Base-by-base conservation (phyloP, 2,888 invertebrate species). In the Nematopogon swammerdamellus region DNA sequence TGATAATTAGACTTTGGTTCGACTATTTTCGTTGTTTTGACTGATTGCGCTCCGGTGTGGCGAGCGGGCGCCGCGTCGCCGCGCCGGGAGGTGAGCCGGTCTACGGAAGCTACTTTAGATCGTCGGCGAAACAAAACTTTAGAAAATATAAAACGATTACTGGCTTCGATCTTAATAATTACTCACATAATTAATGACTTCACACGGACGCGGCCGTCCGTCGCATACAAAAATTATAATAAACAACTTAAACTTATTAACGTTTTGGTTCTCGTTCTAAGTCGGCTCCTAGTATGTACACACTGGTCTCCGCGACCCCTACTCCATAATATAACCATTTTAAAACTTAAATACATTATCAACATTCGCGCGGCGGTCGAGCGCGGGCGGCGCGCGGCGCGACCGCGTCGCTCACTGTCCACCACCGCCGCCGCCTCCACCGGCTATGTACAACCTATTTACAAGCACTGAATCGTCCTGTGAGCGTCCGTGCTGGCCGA, bases 101-200 rank as follows among this genome's bases (percentile, higher is more conserved):
- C 25, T 36, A 36, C 52, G 46, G 49, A 42, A 60, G 30, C 50
- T 45, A 20, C 45, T 19, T 45, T 36, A 42, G 68, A 65, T 64
- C 64, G 65, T 59, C 68, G 68, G 69, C 68, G 67, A 60, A 63
- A 62, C 62, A 63, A 64, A 58, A 63, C 36, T 36, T 36, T 36
- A 36, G 36, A 63, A n/a, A 63, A 61, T 67, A 69, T 64, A 68
- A 44, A 70, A 71, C 71, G 67, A 70, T 69, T 72, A 71, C 71
- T 71, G 71, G 71, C 70, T 70, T 68, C 67, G 64, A 63, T 67
- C 67, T 68, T 68, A 70, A 44, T 68, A 66, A 64, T 70, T 70
- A 70, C 65, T 63, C 71, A 70, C 71, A 69, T 67, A 65, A 65
- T 66, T 63, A 64, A 68, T 65, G 69, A 69, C 67, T 69, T 70